Base-by-base conservation (phyloP, 2,113 vertebrate species). In the Chascanopsetta lugubris region DNA sequence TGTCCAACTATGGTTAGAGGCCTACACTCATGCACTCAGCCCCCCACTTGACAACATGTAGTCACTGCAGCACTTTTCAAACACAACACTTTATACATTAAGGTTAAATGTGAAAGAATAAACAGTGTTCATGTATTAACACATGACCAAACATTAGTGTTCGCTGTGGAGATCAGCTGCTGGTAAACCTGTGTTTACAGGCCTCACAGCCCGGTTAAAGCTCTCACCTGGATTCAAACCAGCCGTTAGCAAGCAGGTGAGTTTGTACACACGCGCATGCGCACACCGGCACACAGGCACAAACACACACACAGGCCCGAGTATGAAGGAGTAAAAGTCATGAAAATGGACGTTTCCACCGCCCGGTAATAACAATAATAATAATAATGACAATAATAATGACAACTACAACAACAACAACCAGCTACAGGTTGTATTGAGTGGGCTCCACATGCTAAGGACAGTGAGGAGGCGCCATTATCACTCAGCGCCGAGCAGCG, bases 391-490 rank as follows among this genome's bases (percentile, higher is more conserved):
- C 15, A 15, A 15, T 8, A 38, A 5, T 4, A 15, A 15, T n/a
- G n/a, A n/a, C n/a, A n/a, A n/a, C n/a, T n/a, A n/a, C n/a, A n/a
- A n/a, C n/a, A n/a, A n/a, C n/a, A n/a, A n/a, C n/a, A 32, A 65
- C 65, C 83, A 70, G 78, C 78, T 75, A 86, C 80, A 86, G 85
- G 85, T 81, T 83, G 82, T 38, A 62, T 47, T 74, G 53, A 79
- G 75, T 62, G 73, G 72, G 85, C 78, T 42, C n/a, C 15, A 42
- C 12, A 38, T 83, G 79, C 65, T 67, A 77, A 77, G 75, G 82
- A 86, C 80, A 69, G 82, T 66, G 77, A 77, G 78, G 79, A n/a
- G 79, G 74, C 69, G 83, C 81, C 79, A 84, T 89, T 79, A 79
- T 78, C 84, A 69, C 73, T 80, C 75, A 47, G 34, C 34, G 12